Evolutionary conservation across 2,797 vertebrate species (phyloP).

Genomic region (Dromococcyx pavoninus): DNA sequence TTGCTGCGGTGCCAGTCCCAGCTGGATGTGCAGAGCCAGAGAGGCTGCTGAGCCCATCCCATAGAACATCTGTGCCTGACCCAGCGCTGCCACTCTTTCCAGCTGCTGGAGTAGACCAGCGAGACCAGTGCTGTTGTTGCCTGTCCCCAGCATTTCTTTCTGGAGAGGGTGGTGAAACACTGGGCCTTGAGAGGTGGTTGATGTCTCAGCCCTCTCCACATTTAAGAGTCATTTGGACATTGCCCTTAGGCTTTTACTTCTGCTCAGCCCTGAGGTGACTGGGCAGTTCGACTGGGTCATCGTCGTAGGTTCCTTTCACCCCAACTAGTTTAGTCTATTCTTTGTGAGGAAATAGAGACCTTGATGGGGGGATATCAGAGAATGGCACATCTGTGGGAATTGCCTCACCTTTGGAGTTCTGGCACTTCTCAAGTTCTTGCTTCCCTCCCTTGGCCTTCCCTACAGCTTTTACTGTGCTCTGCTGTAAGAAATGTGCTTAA

Average conservation of each 20-base stretch:
- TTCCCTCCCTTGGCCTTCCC: neutral
- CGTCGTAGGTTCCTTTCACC: no score
- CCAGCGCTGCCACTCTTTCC: rapidly evolving
- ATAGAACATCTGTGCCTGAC: neutral
- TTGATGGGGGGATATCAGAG: neutral
- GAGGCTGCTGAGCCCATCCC: neutral
- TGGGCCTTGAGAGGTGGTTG: no score
- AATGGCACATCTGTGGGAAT: neutral
- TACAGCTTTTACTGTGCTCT: neutral
- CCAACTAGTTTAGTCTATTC: no score
- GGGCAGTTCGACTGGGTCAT: no score
- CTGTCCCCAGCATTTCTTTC: neutral
- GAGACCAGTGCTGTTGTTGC: neutral
- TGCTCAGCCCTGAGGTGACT: no score
- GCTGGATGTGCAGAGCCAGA: neutral
- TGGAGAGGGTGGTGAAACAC: no score
- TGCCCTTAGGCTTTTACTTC: no score
- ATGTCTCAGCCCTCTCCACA: no score
- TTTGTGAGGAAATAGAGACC: neutral
- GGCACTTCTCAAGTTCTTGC: neutral
- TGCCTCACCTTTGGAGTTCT: neutral
- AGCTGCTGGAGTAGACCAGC: neutral
- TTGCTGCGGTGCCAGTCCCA: neutral
- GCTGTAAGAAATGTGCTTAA: neutral
- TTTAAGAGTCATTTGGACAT: no score